A percentile compares a stretch with the other conserved stretches of the same genome.
Evolutionary conservation across 2,797 vertebrate species (phyloP).

Genomic region (Platyrinchus mystaceus): DNA sequence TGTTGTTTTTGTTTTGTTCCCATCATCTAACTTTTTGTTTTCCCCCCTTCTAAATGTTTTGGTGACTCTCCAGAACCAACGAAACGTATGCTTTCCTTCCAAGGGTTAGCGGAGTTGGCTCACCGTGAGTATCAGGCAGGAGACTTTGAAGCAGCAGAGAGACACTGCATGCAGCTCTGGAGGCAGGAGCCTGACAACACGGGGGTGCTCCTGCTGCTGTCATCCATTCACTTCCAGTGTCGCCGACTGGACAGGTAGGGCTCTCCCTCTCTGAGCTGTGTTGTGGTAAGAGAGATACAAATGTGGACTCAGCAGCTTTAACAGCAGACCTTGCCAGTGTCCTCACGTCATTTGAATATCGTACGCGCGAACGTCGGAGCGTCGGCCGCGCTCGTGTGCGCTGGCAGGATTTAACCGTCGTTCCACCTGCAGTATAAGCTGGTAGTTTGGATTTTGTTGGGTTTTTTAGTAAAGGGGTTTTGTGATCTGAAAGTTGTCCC

Average conservation of each 20-base stretch:
- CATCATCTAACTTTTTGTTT: constrained; percentile 96
- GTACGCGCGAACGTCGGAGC: accelerated
- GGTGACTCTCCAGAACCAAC: constrained; percentile 98
- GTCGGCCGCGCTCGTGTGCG: background rate
- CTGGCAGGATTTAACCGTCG: background rate
- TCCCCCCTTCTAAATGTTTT: constrained; percentile 91
- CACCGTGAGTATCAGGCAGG: constrained; percentile 99
- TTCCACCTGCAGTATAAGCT: background rate
- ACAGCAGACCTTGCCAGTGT: background rate
- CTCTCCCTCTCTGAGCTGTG: background rate
- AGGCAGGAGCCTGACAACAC: constrained; percentile 99
- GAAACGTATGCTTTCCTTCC: constrained; percentile 99
- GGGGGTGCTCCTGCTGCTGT: constrained; percentile 94
- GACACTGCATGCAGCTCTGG: constrained; percentile 99
- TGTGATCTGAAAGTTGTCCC: background rate
- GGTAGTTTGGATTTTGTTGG: background rate
- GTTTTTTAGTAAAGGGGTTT: background rate
- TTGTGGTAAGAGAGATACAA: background rate
- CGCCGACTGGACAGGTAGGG: constrained; percentile 96
- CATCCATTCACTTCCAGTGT: constrained; percentile 99
- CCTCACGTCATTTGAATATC: background rate
- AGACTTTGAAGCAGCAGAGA: constrained; percentile 98
- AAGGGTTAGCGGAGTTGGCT: constrained; percentile 99
- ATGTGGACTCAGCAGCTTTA: background rate
- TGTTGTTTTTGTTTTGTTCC: constrained; percentile 76